Base-by-base conservation (phyloP, 2,888 invertebrate genomes). In the Nasonovia ribisnigri region DNA sequence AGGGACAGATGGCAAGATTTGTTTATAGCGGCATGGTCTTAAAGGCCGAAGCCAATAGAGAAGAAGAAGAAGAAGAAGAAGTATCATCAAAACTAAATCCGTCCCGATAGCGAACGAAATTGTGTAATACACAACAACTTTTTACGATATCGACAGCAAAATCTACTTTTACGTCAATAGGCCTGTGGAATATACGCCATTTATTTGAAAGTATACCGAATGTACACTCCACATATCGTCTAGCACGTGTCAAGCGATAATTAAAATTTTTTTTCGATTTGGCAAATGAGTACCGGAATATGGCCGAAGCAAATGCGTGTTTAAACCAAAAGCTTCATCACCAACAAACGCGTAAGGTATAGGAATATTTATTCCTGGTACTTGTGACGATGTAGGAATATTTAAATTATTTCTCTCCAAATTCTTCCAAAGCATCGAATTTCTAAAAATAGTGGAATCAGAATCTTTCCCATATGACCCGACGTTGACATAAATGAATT, bases 111-210 rank as follows among this genome's bases (percentile, higher is more conserved):
- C 51, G 51, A 11, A 95, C 95, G 88, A 94, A 95, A 93, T 95
- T 95, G 94, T 95, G 95, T 51, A 95, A 93, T 91, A 95, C 94
- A 94, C 95, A 94, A 94, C 95, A 95, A 90, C 95, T 95, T 95
- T 95, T 95, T 88, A 95, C 95, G 94, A 95, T 95, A 93, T 95
- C 94, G 89, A 94, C 95, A 94, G 95, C 95, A 94, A 95, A 95
- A 91, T 95, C 94, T 90, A 94, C 94, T 87, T 95, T 94, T 87
- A 95, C 95, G 93, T 95, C 94, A 88, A 95, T 94, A 92, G 95
- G 95, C 92, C 95, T 94, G 94, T 95, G 95, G 91, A 95, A 95
- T 94, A 93, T 93, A 95, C 95, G 94, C 95, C 95, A 95, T 95
- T 95, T 95, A 94, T 95, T 95, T 87, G 92, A 94, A 43, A 95